Conservation (phyloP, 1,140 invertebrate genomes). For the Drosophila tristis region DNA sequence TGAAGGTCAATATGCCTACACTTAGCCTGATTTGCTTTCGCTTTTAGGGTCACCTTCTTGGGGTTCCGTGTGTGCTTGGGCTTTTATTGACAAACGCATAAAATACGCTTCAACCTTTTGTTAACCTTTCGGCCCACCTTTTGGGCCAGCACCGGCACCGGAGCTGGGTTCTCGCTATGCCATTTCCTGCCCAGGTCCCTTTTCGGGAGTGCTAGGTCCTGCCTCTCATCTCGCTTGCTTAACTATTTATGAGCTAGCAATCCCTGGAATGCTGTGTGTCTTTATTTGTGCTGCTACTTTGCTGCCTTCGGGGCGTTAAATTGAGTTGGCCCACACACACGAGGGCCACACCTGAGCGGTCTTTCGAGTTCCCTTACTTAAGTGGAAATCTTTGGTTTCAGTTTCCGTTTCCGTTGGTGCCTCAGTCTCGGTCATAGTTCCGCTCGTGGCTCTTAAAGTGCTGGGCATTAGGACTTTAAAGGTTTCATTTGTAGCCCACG, state of each 20-base stretch:
- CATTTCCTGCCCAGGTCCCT: conserved; percentile 53
- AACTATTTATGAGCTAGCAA: conserved; percentile 83
- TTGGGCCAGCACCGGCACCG: conserved; percentile 15
- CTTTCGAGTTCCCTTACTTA: conserved; percentile 35
- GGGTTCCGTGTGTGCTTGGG: conserved; percentile 31
- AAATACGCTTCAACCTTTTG: conserved; percentile 79
- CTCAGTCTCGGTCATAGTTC: conserved; percentile 10
- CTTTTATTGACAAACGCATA: conserved; percentile 80
- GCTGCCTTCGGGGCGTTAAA: conserved; percentile 79
- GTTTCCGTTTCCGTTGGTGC: conserved; percentile 17
- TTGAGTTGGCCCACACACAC: conserved; percentile 64
- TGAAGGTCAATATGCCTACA: conserved; percentile 78
- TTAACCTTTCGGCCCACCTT: conserved; percentile 62
- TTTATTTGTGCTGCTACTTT: conserved; percentile 82
- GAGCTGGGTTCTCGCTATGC: conserved; percentile 33
- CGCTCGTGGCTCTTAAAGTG: conserved; percentile 47
- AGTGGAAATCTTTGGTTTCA: conserved; percentile 42
- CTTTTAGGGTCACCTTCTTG: conserved; percentile 35
- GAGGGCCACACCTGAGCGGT: conserved; percentile 63
- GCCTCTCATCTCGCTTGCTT: conserved; percentile 77
- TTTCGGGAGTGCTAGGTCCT: conserved; percentile 37
- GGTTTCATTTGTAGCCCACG: conserved; percentile 50
- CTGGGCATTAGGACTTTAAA: conserved; percentile 41
- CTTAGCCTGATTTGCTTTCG: conserved; percentile 77
- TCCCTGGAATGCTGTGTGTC: conserved; percentile 77